Evolutionary conservation across 2,888 invertebrate genomes (phyloP).

Genomic region (Drosophila helvetica): DNA sequence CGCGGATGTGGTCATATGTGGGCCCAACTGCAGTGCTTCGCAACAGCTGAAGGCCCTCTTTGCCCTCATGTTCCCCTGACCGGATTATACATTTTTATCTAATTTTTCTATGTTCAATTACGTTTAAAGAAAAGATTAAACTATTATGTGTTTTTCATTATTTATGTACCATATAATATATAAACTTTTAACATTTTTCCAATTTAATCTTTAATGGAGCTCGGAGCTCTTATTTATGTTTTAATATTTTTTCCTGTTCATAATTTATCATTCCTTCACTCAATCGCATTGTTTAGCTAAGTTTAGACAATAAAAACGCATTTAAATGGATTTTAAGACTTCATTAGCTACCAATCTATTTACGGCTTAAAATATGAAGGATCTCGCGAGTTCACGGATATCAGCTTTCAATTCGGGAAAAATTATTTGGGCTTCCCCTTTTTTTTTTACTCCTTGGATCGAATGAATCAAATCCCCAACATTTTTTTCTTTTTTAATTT

Average conservation of each 20-base stretch:
- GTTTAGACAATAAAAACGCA: conserved; percentile 37
- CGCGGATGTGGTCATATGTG: conserved; percentile 81
- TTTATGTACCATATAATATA: too few species aligned
- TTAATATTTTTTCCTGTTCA: background rate
- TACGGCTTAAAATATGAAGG: background rate
- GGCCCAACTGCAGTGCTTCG: conserved; percentile 67
- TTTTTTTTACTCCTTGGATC: too few species aligned
- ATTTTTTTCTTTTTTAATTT: too few species aligned
- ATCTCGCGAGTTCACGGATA: too few species aligned
- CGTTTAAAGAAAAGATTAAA: background rate
- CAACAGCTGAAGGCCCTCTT: conserved; percentile 39
- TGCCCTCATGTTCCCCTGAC: conserved; percentile 26
- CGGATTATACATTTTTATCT: background rate
- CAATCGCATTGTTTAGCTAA: conserved; percentile 4
- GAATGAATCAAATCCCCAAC: too few species aligned
- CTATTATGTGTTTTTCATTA: background rate
- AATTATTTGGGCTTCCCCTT: too few species aligned
- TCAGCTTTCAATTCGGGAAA: too few species aligned
- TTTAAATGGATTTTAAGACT: conserved; percentile 24
- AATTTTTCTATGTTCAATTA: background rate
- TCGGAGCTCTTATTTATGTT: background rate
- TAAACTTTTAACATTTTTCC: too few species aligned
- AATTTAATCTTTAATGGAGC: too few species aligned
- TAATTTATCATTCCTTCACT: background rate
- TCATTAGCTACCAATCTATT: background rate